Evolutionary conservation across 2,797 vertebrate genomes (phyloP).

Genomic region (Agapornis canus): DNA sequence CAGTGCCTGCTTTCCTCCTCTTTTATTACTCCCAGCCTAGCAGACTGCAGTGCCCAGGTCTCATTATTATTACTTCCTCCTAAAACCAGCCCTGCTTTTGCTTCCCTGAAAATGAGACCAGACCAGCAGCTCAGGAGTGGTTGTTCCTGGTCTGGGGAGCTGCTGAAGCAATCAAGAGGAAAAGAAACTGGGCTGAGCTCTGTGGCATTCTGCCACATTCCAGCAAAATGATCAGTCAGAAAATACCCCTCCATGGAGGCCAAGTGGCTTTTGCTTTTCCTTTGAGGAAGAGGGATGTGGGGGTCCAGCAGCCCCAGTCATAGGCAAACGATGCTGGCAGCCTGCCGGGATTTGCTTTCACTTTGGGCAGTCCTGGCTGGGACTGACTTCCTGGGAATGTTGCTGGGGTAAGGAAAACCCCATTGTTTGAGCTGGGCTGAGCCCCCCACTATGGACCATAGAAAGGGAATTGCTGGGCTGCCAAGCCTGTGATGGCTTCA

Average conservation of each 20-base stretch:
- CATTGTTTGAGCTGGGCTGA: not conserved
- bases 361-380: not conserved
- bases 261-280: not conserved
- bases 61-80: not conserved
- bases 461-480: not conserved
- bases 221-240: not conserved
- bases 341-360: not conserved
- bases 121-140: not conserved
- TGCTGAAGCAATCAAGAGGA: not conserved
- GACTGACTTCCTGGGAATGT: constrained; percentile 12
- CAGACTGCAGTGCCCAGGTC: not conserved
- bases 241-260: not conserved
- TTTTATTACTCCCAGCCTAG: not conserved
- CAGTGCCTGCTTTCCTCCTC: not conserved
- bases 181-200: not conserved
- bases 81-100: not conserved
- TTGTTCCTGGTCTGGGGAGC: not conserved
- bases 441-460: not conserved
- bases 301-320: not conserved
- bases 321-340: not conserved
- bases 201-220: not conserved
- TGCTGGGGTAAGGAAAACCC: constrained; percentile 7
- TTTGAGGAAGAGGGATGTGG: not conserved
- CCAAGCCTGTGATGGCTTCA: not conserved
- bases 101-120: not conserved